phyloP scores from a whole-genome alignment of 2,888 invertebrate genomes.

The Melanchra persicariae region DNA sequence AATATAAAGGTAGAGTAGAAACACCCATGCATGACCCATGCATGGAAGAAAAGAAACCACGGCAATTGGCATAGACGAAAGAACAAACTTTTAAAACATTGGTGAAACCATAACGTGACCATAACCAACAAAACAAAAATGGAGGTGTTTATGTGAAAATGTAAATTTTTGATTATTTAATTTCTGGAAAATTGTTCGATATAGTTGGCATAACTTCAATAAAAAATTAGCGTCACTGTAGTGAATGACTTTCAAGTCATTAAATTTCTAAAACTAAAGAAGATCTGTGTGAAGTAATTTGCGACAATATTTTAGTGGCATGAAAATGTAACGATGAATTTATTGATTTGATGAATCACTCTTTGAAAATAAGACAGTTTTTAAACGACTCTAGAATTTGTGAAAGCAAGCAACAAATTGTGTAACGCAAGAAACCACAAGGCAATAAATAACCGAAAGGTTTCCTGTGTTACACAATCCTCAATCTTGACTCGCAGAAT shows the following conservation, averaged over 20 bases:
- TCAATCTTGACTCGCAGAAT: slow-evolving; percentile 64
- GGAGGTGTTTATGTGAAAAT: slow-evolving; percentile 66
- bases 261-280: slow-evolving; percentile 31
- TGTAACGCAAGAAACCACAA: slow-evolving; percentile 65
- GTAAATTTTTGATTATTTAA: slow-evolving; percentile 41
- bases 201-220: slow-evolving; percentile 15
- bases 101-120: slow-evolving; percentile 26
- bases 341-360: slow-evolving; percentile 57
- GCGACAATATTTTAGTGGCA: slow-evolving; percentile 40
- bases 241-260: slow-evolving; percentile 47
- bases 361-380: slow-evolving; percentile 23
- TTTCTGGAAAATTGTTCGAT: slow-evolving; percentile 27
- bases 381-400: slow-evolving; percentile 34
- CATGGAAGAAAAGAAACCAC: neutral
- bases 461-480: slow-evolving; percentile 66
- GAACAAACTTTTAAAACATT: neutral
- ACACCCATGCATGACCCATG: too few species aligned
- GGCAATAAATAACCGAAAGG: slow-evolving; percentile 28
- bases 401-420: slow-evolving; percentile 40
- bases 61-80: neutral
- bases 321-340: slow-evolving; percentile 51
- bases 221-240: slow-evolving; percentile 38
- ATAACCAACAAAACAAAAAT: slow-evolving; percentile 55
- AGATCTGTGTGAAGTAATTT: slow-evolving; percentile 45
- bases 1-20: too few species aligned